Conservation (phyloP, 2,113 vertebrate genomes). For the Gallinago paraguaiae region DNA sequence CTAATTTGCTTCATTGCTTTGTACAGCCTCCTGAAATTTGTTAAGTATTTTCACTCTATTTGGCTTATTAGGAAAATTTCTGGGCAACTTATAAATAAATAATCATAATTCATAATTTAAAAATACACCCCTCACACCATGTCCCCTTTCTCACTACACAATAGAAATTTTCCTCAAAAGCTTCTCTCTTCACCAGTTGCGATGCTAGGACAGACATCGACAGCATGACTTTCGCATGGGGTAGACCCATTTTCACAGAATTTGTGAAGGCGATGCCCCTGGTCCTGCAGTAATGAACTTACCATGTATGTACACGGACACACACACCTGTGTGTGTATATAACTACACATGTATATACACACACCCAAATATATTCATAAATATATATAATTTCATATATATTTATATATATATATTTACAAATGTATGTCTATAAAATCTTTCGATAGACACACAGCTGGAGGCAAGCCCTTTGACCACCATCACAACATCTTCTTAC, state of each 20-base stretch:
- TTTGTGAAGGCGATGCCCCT: neutral
- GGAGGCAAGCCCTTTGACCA: neutral
- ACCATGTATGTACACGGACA: neutral
- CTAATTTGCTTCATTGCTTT: neutral
- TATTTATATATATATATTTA: neutral
- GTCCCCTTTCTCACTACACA: neutral
- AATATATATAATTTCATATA: neutral
- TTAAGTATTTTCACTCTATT: neutral
- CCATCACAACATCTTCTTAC: neutral
- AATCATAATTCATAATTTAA: neutral
- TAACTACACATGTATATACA: neutral
- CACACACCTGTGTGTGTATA: neutral
- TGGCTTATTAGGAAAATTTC: neutral
- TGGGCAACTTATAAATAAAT: neutral
- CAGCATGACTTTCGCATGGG: rapidly evolving
- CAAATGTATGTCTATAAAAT: neutral
- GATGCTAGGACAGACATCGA: neutral
- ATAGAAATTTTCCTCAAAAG: neutral
- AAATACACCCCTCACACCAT: rapidly evolving
- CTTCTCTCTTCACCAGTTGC: neutral
- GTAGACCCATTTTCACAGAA: neutral
- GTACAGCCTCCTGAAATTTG: neutral
- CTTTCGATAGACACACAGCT: neutral
- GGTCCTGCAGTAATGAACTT: neutral
- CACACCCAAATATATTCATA: neutral